Base-by-base conservation (phyloP, 2,888 invertebrate species). In the Cataglyphis cursor region DNA sequence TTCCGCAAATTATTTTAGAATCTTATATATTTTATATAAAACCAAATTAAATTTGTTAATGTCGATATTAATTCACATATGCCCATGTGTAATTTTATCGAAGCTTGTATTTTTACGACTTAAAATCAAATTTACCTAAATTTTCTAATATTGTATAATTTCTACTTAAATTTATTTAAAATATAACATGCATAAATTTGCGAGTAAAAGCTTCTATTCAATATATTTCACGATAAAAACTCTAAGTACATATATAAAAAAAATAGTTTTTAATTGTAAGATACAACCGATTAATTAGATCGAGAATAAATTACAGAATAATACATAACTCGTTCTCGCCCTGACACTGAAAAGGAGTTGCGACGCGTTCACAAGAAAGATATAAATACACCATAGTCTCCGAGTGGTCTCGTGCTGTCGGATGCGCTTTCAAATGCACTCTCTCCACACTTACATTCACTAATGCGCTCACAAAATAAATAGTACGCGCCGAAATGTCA, bases 401-500 rank as follows among this genome's bases (percentile, higher is more conserved):
- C 38, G 28, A 57, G 35, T 64, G 31, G 76, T 57, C 54, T 57
- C n/a, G 41, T 28, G 38, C 35, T 65, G 65, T 66, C 48, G 41
- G 28, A 15, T 24, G 54, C 38, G 54, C 66, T 66, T n/a, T 76
- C 31, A 59, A 35, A 74, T 57, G 74, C 87, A 81, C 72, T 84
- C 76, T 80, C 84, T 88, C 91, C 88, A 83, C 91, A 91, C 91
- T 93, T 91, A 90, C 92, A 91, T 92, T 90, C 90, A 91, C 89
- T 87, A 88, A 90, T 86, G 87, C 83, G 85, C 88, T 94, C 94
- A 94, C 87, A 93, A 93, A 94, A 94, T 94, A 93, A 94, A 94
- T 94, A 94, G 94, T 94, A 90, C 90, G 90, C 90, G 91, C 91
- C 93, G 90, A 92, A 94, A 94, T 94, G 92, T 93, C 93, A 91